A percentile compares a stretch with the other conserved stretches of the same genome.
Conservation (phyloP, 1,140 invertebrate species). For the Triops cancriformis region DNA sequence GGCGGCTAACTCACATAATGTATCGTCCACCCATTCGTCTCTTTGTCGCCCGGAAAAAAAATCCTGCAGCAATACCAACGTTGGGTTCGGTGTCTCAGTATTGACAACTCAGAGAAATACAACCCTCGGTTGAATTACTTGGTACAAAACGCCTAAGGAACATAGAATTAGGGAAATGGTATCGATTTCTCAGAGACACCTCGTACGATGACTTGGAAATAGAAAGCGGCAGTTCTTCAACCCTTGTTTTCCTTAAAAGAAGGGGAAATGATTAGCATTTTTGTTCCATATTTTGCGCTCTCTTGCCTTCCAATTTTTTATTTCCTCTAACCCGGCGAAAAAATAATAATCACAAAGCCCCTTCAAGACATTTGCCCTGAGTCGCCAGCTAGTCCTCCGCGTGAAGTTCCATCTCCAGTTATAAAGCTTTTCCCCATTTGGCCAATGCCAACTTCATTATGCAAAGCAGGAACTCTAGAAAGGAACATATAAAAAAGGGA, state of each 20-base stretch:
- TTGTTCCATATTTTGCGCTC: not conserved
- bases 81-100: not conserved
- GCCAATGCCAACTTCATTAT: slow-evolving; percentile 13
- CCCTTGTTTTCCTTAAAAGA: not conserved
- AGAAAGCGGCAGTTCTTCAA: too few species aligned
- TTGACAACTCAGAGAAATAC: too few species aligned
- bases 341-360: not conserved
- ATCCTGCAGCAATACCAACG: not conserved
- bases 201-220: not conserved
- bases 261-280: not conserved
- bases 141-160: too few species aligned
- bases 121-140: too few species aligned
- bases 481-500: not conserved
- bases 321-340: not conserved
- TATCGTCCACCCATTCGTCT: not conserved
- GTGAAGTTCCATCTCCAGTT: not conserved
- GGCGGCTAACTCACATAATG: not conserved
- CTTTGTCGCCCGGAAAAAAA: not conserved
- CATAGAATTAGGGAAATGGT: too few species aligned
- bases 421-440: slow-evolving; percentile 6
- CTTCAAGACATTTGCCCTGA: not conserved
- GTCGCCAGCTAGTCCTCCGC: not conserved
- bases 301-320: not conserved
- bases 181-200: too few species aligned
- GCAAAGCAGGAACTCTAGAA: not conserved